Conservation (phyloP, 2,888 invertebrate species). For the Eustalomyia histrio region DNA sequence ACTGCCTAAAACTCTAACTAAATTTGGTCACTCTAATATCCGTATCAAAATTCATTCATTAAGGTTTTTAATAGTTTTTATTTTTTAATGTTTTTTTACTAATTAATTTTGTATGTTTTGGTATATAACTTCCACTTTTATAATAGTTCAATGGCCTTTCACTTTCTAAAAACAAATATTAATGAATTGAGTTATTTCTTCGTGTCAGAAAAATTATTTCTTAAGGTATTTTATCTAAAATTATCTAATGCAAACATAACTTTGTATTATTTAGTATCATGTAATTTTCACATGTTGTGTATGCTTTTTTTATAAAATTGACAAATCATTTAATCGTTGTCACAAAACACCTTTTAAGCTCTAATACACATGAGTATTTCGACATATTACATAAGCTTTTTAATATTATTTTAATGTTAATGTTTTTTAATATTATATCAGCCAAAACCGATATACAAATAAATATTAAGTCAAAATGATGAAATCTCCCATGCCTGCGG, state of each 20-base stretch:
- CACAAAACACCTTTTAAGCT: conserved; percentile 34
- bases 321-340: conserved; percentile 51
- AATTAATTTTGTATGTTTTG: neutral
- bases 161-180: neutral
- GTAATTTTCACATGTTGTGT: conserved; percentile 26
- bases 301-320: conserved; percentile 29
- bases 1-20: neutral
- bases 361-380: conserved; percentile 17
- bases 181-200: neutral
- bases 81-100: neutral
- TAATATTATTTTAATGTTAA: conserved; percentile 1
- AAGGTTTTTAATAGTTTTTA: neutral
- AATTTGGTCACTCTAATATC: neutral
- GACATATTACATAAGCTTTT: conserved; percentile 16
- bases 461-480: too few relatives aligned
- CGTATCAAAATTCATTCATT: neutral
- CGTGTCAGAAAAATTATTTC: neutral
- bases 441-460: too few relatives aligned
- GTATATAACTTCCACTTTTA: neutral
- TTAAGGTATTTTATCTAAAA: neutral
- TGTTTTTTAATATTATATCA: too few relatives aligned
- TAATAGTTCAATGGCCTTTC: neutral
- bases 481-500: too few relatives aligned
- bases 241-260: conserved; percentile 1
- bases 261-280: conserved; percentile 12